Evolutionary conservation across 2,888 invertebrate genomes (phyloP).

Genomic region (Caenorhabditis angaria): DNA sequence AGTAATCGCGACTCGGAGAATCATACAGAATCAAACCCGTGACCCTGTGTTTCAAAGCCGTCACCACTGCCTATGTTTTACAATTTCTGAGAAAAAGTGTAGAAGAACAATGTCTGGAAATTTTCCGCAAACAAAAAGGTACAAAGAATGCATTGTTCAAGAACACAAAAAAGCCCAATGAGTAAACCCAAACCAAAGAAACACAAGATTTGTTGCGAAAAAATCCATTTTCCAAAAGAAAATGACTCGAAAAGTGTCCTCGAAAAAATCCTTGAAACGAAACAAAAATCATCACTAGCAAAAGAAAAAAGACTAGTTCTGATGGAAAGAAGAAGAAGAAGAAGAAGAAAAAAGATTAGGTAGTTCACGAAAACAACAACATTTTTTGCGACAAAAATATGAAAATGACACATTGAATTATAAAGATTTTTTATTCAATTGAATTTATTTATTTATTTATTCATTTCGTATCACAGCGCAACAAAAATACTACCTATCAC

Average conservation of each 20-base stretch:
- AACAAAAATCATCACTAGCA: background rate
- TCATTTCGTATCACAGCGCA: background rate
- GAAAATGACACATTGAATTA: background rate
- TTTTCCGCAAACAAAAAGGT: no score
- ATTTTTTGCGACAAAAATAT: background rate
- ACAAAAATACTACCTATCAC: background rate
- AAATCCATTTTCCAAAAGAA: no score
- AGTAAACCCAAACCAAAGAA: no score
- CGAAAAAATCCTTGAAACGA: background rate
- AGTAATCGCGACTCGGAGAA: no score
- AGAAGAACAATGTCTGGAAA: no score
- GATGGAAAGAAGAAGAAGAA: background rate
- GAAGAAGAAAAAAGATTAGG: constrained; percentile 2
- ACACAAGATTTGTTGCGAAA: no score
- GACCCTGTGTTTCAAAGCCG: no score
- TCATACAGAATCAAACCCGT: no score
- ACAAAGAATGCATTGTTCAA: no score
- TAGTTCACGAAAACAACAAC: constrained; percentile 1
- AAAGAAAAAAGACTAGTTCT: background rate
- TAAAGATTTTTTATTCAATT: background rate
- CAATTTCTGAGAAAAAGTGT: no score
- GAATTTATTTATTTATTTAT: background rate
- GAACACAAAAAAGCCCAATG: no score
- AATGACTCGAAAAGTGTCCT: background rate
- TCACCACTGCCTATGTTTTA: no score